Evolutionary conservation across 2,888 invertebrate species (phyloP).

Genomic region (Dicyrtomina minuta): DNA sequence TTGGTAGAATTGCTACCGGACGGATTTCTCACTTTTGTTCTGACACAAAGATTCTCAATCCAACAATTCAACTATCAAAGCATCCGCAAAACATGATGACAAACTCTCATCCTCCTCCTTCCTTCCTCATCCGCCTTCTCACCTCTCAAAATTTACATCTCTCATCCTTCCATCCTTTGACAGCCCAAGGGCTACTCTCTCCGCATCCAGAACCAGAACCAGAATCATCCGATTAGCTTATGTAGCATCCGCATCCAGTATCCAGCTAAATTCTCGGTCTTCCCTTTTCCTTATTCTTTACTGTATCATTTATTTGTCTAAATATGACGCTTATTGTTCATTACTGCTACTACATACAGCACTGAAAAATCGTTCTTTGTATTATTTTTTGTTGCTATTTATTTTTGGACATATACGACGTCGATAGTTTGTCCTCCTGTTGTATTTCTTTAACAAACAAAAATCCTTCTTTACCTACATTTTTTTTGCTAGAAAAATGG

Average conservation of each 20-base stretch:
- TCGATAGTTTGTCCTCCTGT: no score
- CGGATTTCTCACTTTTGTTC: constrained; percentile 54
- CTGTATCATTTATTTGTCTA: no score
- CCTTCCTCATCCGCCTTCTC: constrained; percentile 17
- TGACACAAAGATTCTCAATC: constrained; percentile 42
- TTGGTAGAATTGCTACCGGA: constrained; percentile 8
- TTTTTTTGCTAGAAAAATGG: no score
- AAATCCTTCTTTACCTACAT: no score
- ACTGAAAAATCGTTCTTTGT: no score
- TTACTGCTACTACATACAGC: no score
- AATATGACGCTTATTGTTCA: no score
- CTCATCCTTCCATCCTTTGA: constrained; percentile 18
- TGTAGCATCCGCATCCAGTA: background rate
- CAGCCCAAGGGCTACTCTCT: constrained; percentile 21
- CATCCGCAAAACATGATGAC: constrained; percentile 30
- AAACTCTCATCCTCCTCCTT: constrained; percentile 20
- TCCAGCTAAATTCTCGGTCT: background rate
- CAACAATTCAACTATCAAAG: background rate
- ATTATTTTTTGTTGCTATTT: no score
- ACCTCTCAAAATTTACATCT: constrained; percentile 20
- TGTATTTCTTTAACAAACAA: no score
- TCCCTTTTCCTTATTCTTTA: background rate
- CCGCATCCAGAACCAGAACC: no score
- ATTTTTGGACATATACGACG: no score
- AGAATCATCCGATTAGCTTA: constrained; percentile 8